Conservation (phyloP, 2,797 vertebrate species). For the Poeciliopsis turneri region DNA sequence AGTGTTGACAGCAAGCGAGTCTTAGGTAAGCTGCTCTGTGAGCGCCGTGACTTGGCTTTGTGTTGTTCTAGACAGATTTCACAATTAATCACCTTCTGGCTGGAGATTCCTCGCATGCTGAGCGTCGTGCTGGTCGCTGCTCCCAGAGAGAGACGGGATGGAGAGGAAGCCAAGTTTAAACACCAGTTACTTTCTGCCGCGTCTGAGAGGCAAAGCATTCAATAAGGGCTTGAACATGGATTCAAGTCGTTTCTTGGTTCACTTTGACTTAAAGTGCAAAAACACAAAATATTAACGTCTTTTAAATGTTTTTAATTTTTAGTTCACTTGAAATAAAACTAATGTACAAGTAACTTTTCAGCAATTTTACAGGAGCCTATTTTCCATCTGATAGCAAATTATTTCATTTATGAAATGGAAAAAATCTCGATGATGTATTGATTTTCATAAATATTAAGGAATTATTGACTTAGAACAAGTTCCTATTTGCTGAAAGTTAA, state of each 20-base stretch:
- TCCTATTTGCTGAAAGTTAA: too few relatives aligned
- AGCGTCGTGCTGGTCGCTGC: too few relatives aligned
- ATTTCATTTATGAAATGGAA: too few relatives aligned
- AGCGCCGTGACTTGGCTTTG: constrained; percentile 57
- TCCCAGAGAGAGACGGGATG: neutral
- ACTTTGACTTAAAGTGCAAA: neutral
- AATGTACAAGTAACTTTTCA: too few relatives aligned
- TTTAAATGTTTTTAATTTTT: too few relatives aligned
- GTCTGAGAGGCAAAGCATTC: neutral
- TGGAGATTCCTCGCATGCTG: constrained; percentile 43
- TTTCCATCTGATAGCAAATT: too few relatives aligned
- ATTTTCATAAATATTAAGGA: too few relatives aligned
- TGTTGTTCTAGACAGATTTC: constrained; percentile 69
- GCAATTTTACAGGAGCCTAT: too few relatives aligned
- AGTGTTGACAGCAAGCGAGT: constrained; percentile 78
- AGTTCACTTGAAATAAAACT: too few relatives aligned
- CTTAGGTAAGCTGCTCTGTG: constrained; percentile 71
- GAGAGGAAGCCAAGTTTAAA: neutral
- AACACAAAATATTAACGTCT: too few relatives aligned
- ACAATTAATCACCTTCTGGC: constrained; percentile 71
- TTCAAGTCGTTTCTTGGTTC: neutral
- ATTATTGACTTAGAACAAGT: too few relatives aligned
- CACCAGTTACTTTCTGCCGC: neutral
- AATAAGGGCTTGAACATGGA: neutral
- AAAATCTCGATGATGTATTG: too few relatives aligned